Evolutionary conservation across 2,113 vertebrate genomes (phyloP), one percentile per base, ranked within the genome.

Genomic region (Parus major): DNA sequence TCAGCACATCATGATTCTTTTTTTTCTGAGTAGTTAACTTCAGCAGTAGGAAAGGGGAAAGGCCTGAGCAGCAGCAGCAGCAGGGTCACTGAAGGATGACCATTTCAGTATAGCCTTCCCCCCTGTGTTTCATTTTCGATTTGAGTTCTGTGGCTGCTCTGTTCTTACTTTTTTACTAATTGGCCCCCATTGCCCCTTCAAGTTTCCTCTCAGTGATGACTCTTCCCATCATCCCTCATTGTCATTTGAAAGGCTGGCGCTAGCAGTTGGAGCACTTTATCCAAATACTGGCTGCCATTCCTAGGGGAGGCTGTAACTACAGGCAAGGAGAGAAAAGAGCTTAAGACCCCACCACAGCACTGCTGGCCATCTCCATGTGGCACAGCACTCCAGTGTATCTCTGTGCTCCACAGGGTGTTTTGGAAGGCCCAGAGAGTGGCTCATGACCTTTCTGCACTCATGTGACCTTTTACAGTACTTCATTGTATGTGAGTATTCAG

Each of bases 1-100:
- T 87, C 53, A 72, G 36, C 52, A 52, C 39, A 82, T 94, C 65
- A 42, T 56, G 52, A 27, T 89, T 76, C 11, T 85, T 87, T 84
- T 84, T 82, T 89, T 76, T 95, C 75, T 79, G n/a, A 85, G 59
- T 87, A 78, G 70, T 78, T 77, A n/a, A 61, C 33, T 76, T 85
- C 2, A 13, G 29, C 57, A 31, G 5, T 19, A 39, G 36, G 27
- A 36, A 78, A 57, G n/a, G 31, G 23, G 33, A 61, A 71, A 31
- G 78, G 31, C 33, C 65, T 83, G 33, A 75, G 61, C 42, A 60
- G 35, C 36, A 59, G 41, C 35, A 59, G 42, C 35, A 52, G 14
- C 28, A 69, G 20, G 36, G 63, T 72, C 14, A 29, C 70, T 76
- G 65, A 87, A 69, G 61, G 46, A 65, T 91, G 61, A 64, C 59